Conservation (phyloP, 2,113 vertebrate species). For the Scomber colias region DNA sequence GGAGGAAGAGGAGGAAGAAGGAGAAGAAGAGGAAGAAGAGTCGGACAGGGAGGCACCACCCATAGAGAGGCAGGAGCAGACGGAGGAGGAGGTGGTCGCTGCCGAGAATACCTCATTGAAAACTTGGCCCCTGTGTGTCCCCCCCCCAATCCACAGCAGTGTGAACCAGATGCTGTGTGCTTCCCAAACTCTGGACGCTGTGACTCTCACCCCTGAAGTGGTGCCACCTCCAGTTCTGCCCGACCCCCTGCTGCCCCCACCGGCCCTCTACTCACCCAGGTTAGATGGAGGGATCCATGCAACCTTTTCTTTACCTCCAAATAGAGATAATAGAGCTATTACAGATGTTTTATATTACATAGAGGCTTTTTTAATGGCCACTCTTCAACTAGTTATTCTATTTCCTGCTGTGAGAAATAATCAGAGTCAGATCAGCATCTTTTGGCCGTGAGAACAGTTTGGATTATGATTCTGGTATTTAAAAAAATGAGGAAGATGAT, state of each 20-base stretch:
- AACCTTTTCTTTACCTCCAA: too few relatives aligned
- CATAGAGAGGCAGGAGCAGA: slow-evolving; percentile 50
- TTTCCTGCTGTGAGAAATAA: too few relatives aligned
- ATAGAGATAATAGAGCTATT: too few relatives aligned
- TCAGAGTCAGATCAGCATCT: too few relatives aligned
- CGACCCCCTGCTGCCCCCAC: slow-evolving; percentile 64
- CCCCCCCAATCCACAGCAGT: slow-evolving; percentile 59
- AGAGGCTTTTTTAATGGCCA: too few relatives aligned
- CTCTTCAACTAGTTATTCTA: too few relatives aligned
- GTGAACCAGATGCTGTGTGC: slow-evolving; percentile 83
- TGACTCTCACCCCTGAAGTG: slow-evolving; percentile 83
- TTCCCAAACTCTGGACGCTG: slow-evolving; percentile 86
- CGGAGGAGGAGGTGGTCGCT: slow-evolving; percentile 15
- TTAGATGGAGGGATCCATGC: slow-evolving; percentile 35
- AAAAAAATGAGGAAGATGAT: too few relatives aligned
- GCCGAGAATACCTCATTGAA: slow-evolving; percentile 23
- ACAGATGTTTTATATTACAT: too few relatives aligned
- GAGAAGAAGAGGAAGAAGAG: slow-evolving; percentile 52
- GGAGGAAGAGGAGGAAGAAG: not conserved
- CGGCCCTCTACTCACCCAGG: slow-evolving; percentile 82
- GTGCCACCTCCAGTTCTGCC: slow-evolving; percentile 60
- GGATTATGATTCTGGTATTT: too few relatives aligned
- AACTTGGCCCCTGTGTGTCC: not conserved
- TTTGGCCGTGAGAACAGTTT: too few relatives aligned
- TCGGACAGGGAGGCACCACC: slow-evolving; percentile 31